Base-by-base conservation (phyloP, 2,113 vertebrate species). In the Oreocharis arfaki region DNA sequence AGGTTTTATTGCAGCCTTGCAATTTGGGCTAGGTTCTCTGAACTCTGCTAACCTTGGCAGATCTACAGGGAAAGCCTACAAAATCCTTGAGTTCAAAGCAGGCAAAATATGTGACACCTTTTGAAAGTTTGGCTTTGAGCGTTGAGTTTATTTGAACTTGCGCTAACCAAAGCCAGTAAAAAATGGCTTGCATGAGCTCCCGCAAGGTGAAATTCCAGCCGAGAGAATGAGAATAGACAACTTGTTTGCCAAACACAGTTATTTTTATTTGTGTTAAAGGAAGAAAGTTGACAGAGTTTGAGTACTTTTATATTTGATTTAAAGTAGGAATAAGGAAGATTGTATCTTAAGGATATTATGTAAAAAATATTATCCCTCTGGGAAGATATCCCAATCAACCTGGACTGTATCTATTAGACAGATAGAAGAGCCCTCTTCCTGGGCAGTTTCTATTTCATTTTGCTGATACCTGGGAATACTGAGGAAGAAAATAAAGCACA, bases 11-110 rank as follows among this genome's bases (percentile, higher is more conserved):
- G 60, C 93, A 90, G 79, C 68, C 59, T 91, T 67, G 71, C 59
- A 83, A 24, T 92, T 92, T 90, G 88, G 92, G 88, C 83, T 94
- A 86, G 73, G 90, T 96, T 92, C 56, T 94, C 85, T 97, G 96
- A 94, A 96, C 96, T 95, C 91, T 96, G 56, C 93, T 96, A 93
- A 97, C 96, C 96, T 95, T 96, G 96, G 95, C 96, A 95, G 80
- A 84, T 89, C 83, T 90, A 96, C 92, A 94, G 93, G 95, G 82
- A 90, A 91, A 95, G 83, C 71, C 94, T 96, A 74, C 84, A 95
- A 95, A 96, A 95, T 84, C 93, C 53, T 92, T 86, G 90, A 97
- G 91, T 96, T 96, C 95, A 97, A 96, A 97, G 92, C 41, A 93
- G 85, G 16, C 88, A 93, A 96, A 96, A 94, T 96, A 92, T 70